phyloP scores from a whole-genome alignment of 2,797 vertebrate genomes.

The Phyllotis vaccarum region DNA sequence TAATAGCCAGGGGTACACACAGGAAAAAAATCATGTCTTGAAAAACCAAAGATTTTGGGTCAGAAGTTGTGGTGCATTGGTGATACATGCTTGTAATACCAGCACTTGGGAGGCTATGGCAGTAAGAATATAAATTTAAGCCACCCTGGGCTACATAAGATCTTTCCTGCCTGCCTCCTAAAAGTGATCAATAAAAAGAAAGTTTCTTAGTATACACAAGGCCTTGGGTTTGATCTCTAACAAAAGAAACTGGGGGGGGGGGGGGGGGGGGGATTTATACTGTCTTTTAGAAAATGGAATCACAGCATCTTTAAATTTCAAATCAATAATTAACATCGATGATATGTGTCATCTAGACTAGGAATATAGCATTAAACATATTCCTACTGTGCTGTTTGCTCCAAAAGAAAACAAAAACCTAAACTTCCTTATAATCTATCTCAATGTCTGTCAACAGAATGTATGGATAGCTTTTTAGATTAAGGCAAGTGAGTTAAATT shows the following conservation, averaged over 20 bases:
- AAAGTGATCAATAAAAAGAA: neutral
- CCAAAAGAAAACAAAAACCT: neutral
- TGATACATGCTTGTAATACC: neutral
- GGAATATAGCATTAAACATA: neutral
- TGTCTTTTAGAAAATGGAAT: neutral
- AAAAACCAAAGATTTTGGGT: neutral
- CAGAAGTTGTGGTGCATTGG: neutral
- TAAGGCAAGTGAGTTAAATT: slow-evolving; percentile 7
- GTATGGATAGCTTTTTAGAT: neutral
- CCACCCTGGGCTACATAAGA: neutral
- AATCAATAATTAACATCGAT: neutral
- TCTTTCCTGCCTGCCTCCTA: neutral
- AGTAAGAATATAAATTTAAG: neutral
- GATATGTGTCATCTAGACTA: neutral
- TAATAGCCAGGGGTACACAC: neutral
- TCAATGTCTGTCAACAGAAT: neutral
- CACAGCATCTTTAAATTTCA: slow-evolving; percentile 30
- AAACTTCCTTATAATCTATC: neutral
- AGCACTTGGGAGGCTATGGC: neutral
- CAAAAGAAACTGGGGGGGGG: no score
- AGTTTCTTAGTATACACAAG: neutral
- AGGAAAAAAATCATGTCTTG: neutral
- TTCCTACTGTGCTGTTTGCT: neutral
- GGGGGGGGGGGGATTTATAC: no score
- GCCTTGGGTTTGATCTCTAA: neutral